phyloP scores from a whole-genome alignment of 2,113 vertebrate species.

The Gymnorhina tibicen region DNA sequence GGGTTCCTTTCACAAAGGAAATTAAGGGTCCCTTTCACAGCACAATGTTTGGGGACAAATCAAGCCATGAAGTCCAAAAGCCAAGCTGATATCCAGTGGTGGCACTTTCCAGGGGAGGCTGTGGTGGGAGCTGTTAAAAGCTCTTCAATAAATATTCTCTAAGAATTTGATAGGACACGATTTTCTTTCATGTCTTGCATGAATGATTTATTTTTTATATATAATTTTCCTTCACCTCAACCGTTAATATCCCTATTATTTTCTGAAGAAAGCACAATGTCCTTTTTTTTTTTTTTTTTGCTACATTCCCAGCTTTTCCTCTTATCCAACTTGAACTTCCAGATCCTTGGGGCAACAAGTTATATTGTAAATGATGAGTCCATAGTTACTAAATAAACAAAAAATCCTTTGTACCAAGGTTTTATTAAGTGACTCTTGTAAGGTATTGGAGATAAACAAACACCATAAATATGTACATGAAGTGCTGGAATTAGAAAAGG shows the following conservation, averaged over 20 bases:
- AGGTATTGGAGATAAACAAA: not conserved
- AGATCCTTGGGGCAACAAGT: not conserved
- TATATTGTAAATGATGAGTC: not conserved
- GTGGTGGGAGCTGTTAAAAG: not conserved
- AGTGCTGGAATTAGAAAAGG: not conserved
- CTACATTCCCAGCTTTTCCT: not conserved
- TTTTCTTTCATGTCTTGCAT: not conserved
- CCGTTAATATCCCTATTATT: not conserved
- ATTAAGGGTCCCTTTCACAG: not conserved
- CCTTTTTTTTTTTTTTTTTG: accelerated
- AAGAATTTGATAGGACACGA: not conserved
- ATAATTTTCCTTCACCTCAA: not conserved
- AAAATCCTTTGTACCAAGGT: not conserved
- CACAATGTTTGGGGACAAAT: not conserved
- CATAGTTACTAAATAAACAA: not conserved
- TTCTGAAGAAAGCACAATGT: not conserved
- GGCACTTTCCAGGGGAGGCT: not conserved
- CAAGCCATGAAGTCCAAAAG: not conserved
- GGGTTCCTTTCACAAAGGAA: not conserved
- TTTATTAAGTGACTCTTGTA: not conserved
- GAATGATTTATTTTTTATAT: not conserved
- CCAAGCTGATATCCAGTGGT: not conserved
- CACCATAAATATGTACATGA: not conserved
- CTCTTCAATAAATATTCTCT: not conserved
- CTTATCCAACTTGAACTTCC: not conserved